A percentile compares a stretch with the other conserved stretches of the same genome.
Conservation (phyloP, 1,140 invertebrate genomes). For the Bombus pascuorum region DNA sequence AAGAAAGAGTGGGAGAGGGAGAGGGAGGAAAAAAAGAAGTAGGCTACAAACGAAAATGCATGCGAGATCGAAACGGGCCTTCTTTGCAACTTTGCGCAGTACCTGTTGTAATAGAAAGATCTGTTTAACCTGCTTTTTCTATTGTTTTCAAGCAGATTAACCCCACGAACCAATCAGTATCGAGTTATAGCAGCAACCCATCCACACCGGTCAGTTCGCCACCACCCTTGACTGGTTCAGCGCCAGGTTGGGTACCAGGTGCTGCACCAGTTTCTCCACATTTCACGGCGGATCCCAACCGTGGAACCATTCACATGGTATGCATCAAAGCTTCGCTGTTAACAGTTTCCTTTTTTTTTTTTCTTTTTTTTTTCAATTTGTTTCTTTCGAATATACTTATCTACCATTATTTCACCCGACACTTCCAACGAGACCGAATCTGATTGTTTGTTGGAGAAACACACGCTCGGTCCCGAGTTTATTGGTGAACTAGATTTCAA, state of each 20-base stretch:
- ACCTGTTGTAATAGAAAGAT: too few relatives aligned
- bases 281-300: conserved; percentile 81
- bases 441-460: neutral
- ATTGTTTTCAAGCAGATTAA: conserved; percentile 87
- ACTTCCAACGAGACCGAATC: conserved; percentile 3
- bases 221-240: conserved; percentile 87
- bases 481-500: conserved; percentile 3
- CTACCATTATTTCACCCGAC: neutral
- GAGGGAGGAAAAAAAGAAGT: too few relatives aligned
- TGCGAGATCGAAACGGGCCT: neutral
- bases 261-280: conserved; percentile 83
- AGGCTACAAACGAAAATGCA: neutral
- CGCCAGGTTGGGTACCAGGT: conserved; percentile 83
- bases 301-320: conserved; percentile 83
- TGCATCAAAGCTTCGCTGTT: conserved; percentile 59
- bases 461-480: neutral
- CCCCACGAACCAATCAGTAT: conserved; percentile 92
- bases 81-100: too few relatives aligned
- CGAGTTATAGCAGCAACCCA: conserved; percentile 95
- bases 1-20: too few relatives aligned
- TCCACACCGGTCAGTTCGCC: conserved; percentile 94
- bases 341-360: neutral
- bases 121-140: neutral
- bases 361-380: neutral
- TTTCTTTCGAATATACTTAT: neutral